A percentile compares a stretch with the other conserved stretches of the same genome.
phyloP scores from a whole-genome alignment of 2,113 vertebrate genomes.

The Podarcis raffonei region DNA sequence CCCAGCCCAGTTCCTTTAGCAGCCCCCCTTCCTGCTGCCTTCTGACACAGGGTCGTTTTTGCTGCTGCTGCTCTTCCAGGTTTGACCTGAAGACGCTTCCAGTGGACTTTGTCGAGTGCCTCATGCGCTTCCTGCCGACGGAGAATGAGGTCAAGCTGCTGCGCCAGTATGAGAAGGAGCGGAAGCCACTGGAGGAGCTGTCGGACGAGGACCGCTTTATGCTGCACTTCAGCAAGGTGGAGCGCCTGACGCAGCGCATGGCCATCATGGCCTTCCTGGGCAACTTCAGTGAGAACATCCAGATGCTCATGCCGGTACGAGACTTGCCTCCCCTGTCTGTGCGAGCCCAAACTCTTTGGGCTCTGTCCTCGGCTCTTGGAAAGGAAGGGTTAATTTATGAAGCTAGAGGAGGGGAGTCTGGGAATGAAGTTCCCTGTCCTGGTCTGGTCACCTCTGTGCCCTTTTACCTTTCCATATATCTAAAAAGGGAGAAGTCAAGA shows the following conservation, averaged over 20 bases:
- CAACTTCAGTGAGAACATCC: slow-evolving; percentile 88
- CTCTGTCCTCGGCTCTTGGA: too few species aligned
- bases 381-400: not conserved
- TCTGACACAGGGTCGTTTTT: not conserved
- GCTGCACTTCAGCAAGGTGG: slow-evolving; percentile 90
- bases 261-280: slow-evolving; percentile 92
- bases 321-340: too few species aligned
- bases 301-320: slow-evolving; percentile 88
- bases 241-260: slow-evolving; percentile 91
- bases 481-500: not conserved
- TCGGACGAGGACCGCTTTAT: slow-evolving; percentile 92
- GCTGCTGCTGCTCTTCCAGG: slow-evolving; percentile 61
- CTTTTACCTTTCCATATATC: not conserved
- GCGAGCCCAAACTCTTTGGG: not conserved
- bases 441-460: too few species aligned
- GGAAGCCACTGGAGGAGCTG: slow-evolving; percentile 87
- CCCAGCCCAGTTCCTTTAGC: not conserved
- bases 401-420: not conserved
- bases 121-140: slow-evolving; percentile 91
- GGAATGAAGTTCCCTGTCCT: not conserved
- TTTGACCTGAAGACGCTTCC: slow-evolving; percentile 90
- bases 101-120: slow-evolving; percentile 92
- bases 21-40: not conserved
- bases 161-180: slow-evolving; percentile 88
- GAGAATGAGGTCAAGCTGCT: slow-evolving; percentile 86